Conservation (phyloP, 2,113 vertebrate species). For the Castor canadensis region DNA sequence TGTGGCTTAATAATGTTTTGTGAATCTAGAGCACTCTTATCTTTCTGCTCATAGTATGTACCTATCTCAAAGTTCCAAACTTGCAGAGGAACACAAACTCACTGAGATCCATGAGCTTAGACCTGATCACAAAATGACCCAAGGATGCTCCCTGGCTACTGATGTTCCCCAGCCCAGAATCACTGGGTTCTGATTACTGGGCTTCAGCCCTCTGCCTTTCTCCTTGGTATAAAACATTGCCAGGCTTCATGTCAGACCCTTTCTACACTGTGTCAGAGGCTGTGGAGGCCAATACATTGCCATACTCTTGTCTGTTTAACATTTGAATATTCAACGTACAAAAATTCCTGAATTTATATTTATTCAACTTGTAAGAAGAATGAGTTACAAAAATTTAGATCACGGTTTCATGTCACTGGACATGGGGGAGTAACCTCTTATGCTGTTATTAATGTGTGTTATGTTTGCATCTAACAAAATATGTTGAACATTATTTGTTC, state of each 20-base stretch:
- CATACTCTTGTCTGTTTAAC: background rate
- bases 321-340: background rate
- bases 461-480: background rate
- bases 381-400: background rate
- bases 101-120: rapidly evolving
- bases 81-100: background rate
- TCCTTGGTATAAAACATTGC: rapidly evolving
- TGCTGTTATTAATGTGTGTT: background rate
- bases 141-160: rapidly evolving
- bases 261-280: background rate
- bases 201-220: background rate
- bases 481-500: background rate
- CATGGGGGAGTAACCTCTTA: background rate
- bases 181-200: background rate
- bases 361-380: background rate
- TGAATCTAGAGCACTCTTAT: background rate
- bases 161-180: rapidly evolving
- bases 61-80: background rate
- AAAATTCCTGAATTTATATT: background rate
- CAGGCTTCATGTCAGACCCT: rapidly evolving
- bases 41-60: background rate
- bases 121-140: background rate
- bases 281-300: rapidly evolving
- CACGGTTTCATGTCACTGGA: background rate
- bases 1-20: background rate